Percentiles rank a stretch among this genome's conserved stretches.
Evolutionary conservation across 1,140 invertebrate species (phyloP).

Genomic region (Orius insidiosus): DNA sequence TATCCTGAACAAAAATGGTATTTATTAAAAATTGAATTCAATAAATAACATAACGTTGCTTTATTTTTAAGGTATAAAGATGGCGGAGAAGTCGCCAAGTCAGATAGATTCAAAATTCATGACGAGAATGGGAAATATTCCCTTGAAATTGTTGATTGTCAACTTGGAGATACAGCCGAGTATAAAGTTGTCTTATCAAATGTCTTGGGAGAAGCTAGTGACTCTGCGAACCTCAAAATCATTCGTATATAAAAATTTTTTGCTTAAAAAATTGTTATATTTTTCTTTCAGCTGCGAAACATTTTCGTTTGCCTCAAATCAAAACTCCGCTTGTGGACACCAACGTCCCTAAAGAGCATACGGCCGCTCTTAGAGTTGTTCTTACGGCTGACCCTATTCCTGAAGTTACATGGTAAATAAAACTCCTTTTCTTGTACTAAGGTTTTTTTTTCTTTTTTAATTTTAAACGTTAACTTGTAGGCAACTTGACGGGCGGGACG

Average conservation of each 20-base stretch:
- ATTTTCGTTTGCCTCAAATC: constrained; percentile 59
- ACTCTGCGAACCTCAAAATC: constrained; percentile 49
- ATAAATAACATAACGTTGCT: not conserved
- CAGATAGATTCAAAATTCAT: constrained; percentile 40
- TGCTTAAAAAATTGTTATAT: constrained; percentile 2
- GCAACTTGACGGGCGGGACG: constrained; percentile 29
- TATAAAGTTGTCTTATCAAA: constrained; percentile 62
- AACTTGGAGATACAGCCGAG: constrained; percentile 52
- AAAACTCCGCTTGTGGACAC: constrained; percentile 43
- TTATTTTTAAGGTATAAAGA: constrained; percentile 41
- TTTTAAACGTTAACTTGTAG: constrained; percentile 21
- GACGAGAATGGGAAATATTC: constrained; percentile 55
- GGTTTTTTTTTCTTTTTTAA: constrained; percentile 3
- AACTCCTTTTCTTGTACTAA: too few species aligned
- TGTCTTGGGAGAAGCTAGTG: constrained; percentile 49
- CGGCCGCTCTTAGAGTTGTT: constrained; percentile 52
- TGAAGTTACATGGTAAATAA: constrained; percentile 32
- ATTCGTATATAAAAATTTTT: constrained; percentile 32
- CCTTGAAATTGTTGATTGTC: constrained; percentile 43
- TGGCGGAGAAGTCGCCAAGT: constrained; percentile 38
- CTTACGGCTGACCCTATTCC: constrained; percentile 65
- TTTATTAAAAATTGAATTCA: not conserved
- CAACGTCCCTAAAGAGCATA: constrained; percentile 48
- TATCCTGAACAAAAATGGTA: constrained; percentile 60
- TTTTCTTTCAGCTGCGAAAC: constrained; percentile 42